phyloP scores from a whole-genome alignment of 2,888 invertebrate species.

The Geophilus truncorum region DNA sequence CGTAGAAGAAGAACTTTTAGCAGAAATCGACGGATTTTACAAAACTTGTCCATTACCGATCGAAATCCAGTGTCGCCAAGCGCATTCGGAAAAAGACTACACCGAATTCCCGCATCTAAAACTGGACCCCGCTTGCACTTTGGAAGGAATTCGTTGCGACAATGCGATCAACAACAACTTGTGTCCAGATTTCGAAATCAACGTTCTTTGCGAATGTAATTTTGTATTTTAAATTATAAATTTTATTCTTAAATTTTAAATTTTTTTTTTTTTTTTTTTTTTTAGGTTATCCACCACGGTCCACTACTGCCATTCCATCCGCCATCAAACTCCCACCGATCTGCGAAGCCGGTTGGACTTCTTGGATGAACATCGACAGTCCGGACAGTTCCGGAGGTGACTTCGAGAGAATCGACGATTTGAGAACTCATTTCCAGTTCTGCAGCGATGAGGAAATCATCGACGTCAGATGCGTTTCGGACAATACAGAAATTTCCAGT shows the following conservation, averaged over 20 bases:
- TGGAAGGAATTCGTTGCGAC: conserved; percentile 35
- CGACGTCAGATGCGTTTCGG: conserved; percentile 43
- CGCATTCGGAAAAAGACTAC: neutral
- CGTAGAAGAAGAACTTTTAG: conserved; percentile 43
- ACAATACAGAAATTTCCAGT: neutral
- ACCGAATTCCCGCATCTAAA: neutral
- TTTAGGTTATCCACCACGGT: neutral
- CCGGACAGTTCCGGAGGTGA: conserved; percentile 41
- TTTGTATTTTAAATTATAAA: too few relatives aligned
- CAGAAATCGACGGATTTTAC: conserved; percentile 40
- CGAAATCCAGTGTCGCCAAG: conserved; percentile 34
- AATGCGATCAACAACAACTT: conserved; percentile 29
- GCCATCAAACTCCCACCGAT: neutral
- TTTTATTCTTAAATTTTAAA: too few relatives aligned
- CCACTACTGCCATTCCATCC: neutral
- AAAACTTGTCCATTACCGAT: conserved; percentile 40
- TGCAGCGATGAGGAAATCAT: conserved; percentile 41
- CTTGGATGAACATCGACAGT: conserved; percentile 45
- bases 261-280: too few relatives aligned
- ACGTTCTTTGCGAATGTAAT: conserved; percentile 59
- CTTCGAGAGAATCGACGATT: conserved; percentile 42
- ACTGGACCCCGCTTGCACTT: conserved; percentile 10
- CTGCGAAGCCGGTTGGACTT: conserved; percentile 46
- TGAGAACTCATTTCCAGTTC: conserved; percentile 39
- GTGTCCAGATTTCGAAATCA: conserved; percentile 79